Evolutionary conservation across 2,797 vertebrate genomes (phyloP), one percentile per base, ranked within the genome.

Genomic region (Apodemus agrarius): DNA sequence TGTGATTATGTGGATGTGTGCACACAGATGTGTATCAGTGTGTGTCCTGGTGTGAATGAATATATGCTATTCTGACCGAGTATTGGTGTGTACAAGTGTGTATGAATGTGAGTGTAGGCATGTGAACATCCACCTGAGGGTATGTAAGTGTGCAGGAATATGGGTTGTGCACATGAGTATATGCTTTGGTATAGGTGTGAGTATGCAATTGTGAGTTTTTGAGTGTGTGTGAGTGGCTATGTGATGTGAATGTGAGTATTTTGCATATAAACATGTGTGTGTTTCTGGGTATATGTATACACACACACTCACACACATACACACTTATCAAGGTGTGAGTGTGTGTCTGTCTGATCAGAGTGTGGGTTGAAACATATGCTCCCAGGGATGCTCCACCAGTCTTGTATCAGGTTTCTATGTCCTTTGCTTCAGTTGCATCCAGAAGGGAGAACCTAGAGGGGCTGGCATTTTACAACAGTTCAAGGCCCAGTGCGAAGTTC

Each of bases 371-470:
- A 37, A 67, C 97, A 21, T 90, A 98, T 98, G 97, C 98, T 98
- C 97, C 96, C 96, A 98, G 97, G 93, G 95, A 94, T 79, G 86
- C 90, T 82, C 94, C 34, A 89, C 80, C 87, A 75, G 84, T 90
- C 98, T 97, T 94, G 97, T 97, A 98, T 98, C 95, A 98, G 98
- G 97, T 86, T 93, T 57, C 95, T 82, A 84, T 84, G 82, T 97
- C 34, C 34, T 86, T 85, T 85, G 85, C 95, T 91, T 93, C 43
- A 94, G 61, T 85, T 95, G 90, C 95, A 95, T 96, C 80, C 89
- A 54, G 90, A 93, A 96, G 65, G 97, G 88, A 94, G 93, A 46
- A 86, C 34, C 61, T 92, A 93, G 96, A 96, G 87, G 57, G 95
- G 82, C 92, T 14, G 96, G 74, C 85, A 43, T 92, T 96, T 87